These are phyloP conservation scores for Chionomys nivalis DNA, from an alignment of 2,113 vertebrate genomes.

Conservation along the genomic window DNA sequence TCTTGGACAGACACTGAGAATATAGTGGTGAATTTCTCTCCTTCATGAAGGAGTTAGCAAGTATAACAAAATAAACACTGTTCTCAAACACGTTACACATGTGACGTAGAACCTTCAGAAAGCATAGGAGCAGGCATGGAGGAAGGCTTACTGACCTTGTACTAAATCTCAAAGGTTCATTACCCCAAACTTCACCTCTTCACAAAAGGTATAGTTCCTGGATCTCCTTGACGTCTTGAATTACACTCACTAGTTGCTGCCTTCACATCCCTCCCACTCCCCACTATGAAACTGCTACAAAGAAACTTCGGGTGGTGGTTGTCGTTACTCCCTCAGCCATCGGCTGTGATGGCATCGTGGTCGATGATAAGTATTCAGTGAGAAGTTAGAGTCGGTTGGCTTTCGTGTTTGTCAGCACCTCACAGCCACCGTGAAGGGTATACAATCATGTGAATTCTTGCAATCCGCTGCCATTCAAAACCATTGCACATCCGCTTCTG, in stretches of 20 bases:
- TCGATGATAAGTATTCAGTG: not conserved
- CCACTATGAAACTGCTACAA: not conserved
- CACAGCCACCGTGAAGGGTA: not conserved
- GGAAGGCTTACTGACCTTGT: not conserved
- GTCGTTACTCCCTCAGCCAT: not conserved
- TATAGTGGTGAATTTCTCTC: not conserved
- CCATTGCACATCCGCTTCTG: not conserved
- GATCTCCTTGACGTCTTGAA: not conserved
- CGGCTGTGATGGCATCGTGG: not conserved
- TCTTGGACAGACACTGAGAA: not conserved
- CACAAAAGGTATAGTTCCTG: not conserved
- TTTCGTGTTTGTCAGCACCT: not conserved
- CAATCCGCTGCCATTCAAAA: not conserved
- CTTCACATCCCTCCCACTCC: not conserved
- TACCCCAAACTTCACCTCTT: not conserved
- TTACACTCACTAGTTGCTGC: not conserved
- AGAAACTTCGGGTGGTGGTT: not conserved
- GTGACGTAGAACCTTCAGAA: not conserved
- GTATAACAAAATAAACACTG: not conserved
- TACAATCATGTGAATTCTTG: rapidly evolving
- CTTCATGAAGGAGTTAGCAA: not conserved
- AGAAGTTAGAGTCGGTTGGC: not conserved
- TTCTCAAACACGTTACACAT: not conserved
- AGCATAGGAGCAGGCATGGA: not conserved
- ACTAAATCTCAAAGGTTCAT: not conserved